phyloP scores from a whole-genome alignment of 2,113 vertebrate species.

The Osmerus mordax region DNA sequence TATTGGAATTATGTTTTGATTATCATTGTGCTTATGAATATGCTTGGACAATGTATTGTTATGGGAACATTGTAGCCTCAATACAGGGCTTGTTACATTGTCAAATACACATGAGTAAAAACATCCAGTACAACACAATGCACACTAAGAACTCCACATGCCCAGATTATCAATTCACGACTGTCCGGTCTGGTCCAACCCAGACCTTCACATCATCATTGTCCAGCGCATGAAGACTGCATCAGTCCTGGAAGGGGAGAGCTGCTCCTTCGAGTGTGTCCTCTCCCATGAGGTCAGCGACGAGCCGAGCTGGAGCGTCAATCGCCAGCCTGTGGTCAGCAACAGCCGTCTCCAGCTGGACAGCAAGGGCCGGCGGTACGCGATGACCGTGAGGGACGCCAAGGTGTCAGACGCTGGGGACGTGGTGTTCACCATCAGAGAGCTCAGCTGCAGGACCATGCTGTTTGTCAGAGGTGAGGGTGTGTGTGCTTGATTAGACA shows the following conservation, averaged over 20 bases:
- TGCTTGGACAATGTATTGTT: too few relatives aligned
- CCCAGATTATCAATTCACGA: conserved; percentile 18
- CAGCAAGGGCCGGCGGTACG: conserved; percentile 76
- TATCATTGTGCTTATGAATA: too few relatives aligned
- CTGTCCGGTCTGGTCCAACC: background rate
- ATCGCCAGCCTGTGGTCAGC: conserved; percentile 68
- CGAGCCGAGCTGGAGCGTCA: conserved; percentile 77
- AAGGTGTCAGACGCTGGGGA: conserved; percentile 76
- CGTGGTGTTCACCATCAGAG: conserved; percentile 80
- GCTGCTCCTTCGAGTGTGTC: conserved; percentile 85
- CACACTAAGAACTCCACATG: background rate
- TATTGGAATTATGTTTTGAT: too few relatives aligned
- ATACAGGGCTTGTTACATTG: conserved; percentile 8
- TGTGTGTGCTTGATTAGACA: background rate
- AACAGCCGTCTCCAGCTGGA: conserved; percentile 67
- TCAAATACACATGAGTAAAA: background rate
- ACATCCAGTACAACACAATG: too few relatives aligned
- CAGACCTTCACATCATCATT: conserved; percentile 86
- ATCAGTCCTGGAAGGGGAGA: conserved; percentile 82
- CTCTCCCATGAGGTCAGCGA: conserved; percentile 83
- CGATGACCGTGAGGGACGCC: conserved; percentile 69
- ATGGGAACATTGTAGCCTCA: too few relatives aligned
- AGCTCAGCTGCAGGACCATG: conserved; percentile 84
- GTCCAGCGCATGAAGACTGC: conserved; percentile 83
- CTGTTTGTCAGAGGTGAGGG: conserved; percentile 83